phyloP scores from a whole-genome alignment of 2,113 vertebrate genomes.

The Grammomys dolichurus region DNA sequence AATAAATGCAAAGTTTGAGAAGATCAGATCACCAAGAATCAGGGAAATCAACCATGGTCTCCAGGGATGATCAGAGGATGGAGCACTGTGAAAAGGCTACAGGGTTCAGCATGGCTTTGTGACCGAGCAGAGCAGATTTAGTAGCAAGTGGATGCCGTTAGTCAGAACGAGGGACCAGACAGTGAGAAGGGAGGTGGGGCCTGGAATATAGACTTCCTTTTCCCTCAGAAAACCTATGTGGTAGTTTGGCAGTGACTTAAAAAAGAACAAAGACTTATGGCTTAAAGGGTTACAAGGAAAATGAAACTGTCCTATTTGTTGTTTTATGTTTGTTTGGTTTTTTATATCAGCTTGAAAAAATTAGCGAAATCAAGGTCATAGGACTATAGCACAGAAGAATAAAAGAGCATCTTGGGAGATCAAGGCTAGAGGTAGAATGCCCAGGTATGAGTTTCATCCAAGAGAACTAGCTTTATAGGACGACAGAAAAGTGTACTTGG shows the following conservation, averaged over 20 bases:
- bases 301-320: slow-evolving; percentile 26
- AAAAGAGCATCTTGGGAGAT: not conserved
- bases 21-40: not conserved
- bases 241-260: slow-evolving; percentile 38
- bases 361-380: not conserved
- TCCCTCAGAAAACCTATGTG: not conserved
- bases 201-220: slow-evolving; percentile 44
- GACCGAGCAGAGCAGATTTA: slow-evolving; percentile 59
- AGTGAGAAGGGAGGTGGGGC: not conserved
- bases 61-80: not conserved
- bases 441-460: not conserved
- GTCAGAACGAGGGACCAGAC: not conserved
- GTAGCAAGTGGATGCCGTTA: not conserved
- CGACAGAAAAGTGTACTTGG: not conserved
- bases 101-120: not conserved
- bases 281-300: slow-evolving; percentile 16
- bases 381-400: not conserved
- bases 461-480: not conserved
- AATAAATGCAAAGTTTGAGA: not conserved
- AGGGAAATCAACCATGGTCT: not conserved
- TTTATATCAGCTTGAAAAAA: not conserved
- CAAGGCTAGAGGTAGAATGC: not conserved
- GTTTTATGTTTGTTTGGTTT: not conserved
- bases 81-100: not conserved
- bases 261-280: not conserved